Evolutionary conservation across 2,888 invertebrate genomes (phyloP).

Genomic region (Eucera pruinosa): DNA sequence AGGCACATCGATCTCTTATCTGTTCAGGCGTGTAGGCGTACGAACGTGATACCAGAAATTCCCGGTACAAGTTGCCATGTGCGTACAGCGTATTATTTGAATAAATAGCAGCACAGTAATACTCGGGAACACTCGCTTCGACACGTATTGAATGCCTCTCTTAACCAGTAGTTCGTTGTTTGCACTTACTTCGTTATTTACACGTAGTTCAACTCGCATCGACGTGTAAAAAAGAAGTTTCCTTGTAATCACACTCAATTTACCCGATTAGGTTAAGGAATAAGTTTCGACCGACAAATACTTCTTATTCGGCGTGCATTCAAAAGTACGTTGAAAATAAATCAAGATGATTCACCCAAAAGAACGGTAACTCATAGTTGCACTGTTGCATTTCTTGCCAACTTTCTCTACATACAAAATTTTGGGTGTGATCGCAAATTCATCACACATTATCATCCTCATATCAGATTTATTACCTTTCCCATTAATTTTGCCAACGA

Average conservation of each 20-base stretch:
- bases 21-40: background rate
- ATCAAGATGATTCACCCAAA: conserved; percentile 12
- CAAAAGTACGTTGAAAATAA: background rate
- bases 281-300: background rate
- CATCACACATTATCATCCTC: background rate
- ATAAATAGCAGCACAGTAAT: conserved; percentile 28
- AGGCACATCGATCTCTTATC: conserved; percentile 35
- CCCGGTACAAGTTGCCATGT: background rate
- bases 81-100: conserved; percentile 31
- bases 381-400: background rate
- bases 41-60: conserved; percentile 31
- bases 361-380: background rate
- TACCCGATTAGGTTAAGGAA: background rate
- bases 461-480: background rate
- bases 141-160: background rate
- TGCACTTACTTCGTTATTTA: background rate
- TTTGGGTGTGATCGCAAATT: background rate
- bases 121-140: conserved; percentile 1
- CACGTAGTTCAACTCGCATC: background rate
- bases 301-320: background rate
- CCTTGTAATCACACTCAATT: background rate
- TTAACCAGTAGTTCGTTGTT: conserved; percentile 9
- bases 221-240: too few species aligned
- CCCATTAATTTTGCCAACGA: background rate
- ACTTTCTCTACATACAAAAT: conserved; percentile 21